These are phyloP conservation scores for Camptogramma bilineatum DNA, from an alignment of 2,888 invertebrate species.

Conservation along the genomic window DNA sequence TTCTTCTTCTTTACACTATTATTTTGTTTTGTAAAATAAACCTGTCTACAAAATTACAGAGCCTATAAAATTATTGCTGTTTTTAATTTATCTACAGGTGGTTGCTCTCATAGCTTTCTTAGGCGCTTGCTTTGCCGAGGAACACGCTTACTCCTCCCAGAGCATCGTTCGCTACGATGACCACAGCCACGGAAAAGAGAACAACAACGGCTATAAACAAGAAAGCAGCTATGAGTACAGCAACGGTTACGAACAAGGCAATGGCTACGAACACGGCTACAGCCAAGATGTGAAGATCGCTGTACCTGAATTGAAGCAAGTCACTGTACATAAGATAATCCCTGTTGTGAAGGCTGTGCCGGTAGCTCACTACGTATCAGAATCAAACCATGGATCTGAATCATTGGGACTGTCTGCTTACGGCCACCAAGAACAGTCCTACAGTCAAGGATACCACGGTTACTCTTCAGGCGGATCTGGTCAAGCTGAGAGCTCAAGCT, in stretches of 20 bases:
- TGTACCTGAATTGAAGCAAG: conserved; percentile 30
- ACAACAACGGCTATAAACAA: not conserved
- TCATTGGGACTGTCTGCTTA: conserved; percentile 9
- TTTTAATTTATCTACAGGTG: conserved; percentile 41
- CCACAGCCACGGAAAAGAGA: conserved; percentile 30
- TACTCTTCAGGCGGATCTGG: conserved; percentile 11
- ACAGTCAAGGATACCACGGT: not conserved
- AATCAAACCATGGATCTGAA: conserved; percentile 21
- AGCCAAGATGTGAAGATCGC: conserved; percentile 29
- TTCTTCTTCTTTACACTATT: not conserved
- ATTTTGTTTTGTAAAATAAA: too few species aligned
- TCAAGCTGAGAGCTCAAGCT: conserved; percentile 13
- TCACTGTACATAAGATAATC: conserved; percentile 19
- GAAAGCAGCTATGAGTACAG: not conserved
- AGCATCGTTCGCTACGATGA: conserved; percentile 49
- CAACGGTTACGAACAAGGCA: conserved; percentile 21
- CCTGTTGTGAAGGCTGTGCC: conserved; percentile 40
- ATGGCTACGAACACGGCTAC: not conserved
- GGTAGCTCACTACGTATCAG: conserved; percentile 46
- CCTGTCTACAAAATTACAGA: not conserved
- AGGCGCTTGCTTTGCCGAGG: conserved; percentile 52
- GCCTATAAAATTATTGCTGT: conserved; percentile 14
- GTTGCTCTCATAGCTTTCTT: conserved; percentile 48
- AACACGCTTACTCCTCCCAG: conserved; percentile 56
- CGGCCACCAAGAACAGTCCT: not conserved